Evolutionary conservation across 2,113 vertebrate species (phyloP).

Genomic region (Vulpes vulpes): DNA sequence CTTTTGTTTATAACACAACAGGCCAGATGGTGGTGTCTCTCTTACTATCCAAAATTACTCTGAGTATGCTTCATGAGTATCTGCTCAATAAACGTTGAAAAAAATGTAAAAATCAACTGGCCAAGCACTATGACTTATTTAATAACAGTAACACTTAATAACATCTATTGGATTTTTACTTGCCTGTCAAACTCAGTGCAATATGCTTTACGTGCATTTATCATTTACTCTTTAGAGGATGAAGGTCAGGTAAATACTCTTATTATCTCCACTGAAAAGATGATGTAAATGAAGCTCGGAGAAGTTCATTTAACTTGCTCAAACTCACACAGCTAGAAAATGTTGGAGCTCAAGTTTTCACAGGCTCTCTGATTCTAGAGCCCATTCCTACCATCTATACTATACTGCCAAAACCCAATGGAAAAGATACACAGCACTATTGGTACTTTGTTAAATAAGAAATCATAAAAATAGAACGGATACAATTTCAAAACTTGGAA

Average conservation of each 20-base stretch:
- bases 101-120: not conserved
- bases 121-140: not conserved
- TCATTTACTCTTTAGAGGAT: not conserved
- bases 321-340: not conserved
- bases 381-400: not conserved
- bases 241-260: not conserved
- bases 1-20: conserved; percentile 64
- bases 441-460: not conserved
- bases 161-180: not conserved
- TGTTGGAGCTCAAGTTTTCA: not conserved
- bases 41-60: conserved; percentile 49
- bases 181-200: not conserved
- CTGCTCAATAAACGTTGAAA: conserved; percentile 24
- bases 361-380: not conserved
- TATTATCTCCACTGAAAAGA: not conserved
- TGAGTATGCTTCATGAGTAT: not conserved
- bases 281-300: not conserved
- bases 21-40: conserved; percentile 61
- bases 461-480: conserved; percentile 6
- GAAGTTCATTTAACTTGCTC: not conserved
- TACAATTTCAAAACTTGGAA: not conserved
- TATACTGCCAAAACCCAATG: not conserved
- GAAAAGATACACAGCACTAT: not conserved
- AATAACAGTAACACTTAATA: not conserved
- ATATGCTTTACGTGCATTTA: not conserved